These are phyloP conservation scores for Brachyistius frenatus DNA, from an alignment of 2,113 vertebrate genomes.

Conservation along the genomic window DNA sequence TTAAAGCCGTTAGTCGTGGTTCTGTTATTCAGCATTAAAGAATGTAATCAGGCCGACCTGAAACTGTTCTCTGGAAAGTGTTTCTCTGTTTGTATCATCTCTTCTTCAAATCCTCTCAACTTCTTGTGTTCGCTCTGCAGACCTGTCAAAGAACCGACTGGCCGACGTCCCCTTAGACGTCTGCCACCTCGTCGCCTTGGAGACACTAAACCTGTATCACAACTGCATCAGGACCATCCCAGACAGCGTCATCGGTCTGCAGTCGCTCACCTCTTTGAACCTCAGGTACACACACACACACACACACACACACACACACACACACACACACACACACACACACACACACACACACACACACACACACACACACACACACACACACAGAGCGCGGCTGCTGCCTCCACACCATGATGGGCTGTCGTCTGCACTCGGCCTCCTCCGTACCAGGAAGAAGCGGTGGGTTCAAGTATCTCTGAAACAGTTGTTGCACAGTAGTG, in stretches of 20 bases:
- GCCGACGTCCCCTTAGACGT: slow-evolving; percentile 91
- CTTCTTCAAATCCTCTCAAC: neutral
- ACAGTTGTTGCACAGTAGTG: no score
- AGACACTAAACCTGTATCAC: slow-evolving; percentile 94
- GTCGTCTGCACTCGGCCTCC: no score
- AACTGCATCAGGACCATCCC: slow-evolving; percentile 96
- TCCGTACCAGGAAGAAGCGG: no score
- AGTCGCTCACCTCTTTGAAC: slow-evolving; percentile 93
- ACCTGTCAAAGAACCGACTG: slow-evolving; percentile 95
- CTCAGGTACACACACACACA: slow-evolving; percentile 86
- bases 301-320: neutral
- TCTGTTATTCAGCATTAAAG: no score
- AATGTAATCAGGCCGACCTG: no score
- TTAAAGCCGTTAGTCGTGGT: no score
- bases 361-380: neutral
- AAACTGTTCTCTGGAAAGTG: no score
- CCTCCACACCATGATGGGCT: no score
- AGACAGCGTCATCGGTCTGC: slow-evolving; percentile 89
- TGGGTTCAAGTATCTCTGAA: no score
- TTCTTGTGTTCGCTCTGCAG: slow-evolving; percentile 71
- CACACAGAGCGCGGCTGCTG: no score
- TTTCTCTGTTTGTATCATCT: neutral
- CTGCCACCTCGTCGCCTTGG: slow-evolving; percentile 93
- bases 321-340: neutral
- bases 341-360: neutral